Conservation (phyloP, 2,113 vertebrate genomes). For the Neoarius graeffei region DNA sequence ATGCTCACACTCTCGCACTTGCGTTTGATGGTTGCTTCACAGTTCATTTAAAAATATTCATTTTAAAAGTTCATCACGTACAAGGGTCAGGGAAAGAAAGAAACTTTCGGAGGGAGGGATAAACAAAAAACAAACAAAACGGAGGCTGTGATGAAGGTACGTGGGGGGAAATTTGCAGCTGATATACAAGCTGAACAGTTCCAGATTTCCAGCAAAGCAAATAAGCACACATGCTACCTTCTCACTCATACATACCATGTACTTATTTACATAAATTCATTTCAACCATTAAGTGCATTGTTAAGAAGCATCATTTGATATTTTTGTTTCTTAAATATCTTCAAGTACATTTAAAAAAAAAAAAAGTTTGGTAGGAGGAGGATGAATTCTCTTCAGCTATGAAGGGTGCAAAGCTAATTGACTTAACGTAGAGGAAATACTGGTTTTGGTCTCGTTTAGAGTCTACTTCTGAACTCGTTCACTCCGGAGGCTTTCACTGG, state of each 20-base stretch:
- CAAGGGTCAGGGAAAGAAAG: conserved; percentile 39
- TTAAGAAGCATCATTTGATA: conserved; percentile 63
- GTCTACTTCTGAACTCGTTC: conserved; percentile 50
- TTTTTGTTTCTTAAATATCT: conserved; percentile 64
- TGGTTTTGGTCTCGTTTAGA: conserved; percentile 76
- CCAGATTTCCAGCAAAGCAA: conserved; percentile 62
- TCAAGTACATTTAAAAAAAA: conserved; percentile 67
- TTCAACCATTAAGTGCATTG: conserved; percentile 70
- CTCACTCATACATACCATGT: conserved; percentile 65
- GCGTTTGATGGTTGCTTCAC: conserved; percentile 70
- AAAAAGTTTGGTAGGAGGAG: conserved; percentile 62
- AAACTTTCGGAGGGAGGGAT: conserved; percentile 25
- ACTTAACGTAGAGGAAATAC: conserved; percentile 70
- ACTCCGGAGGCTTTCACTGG: conserved; percentile 44
- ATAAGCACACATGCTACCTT: conserved; percentile 74
- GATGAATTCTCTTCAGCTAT: conserved; percentile 64
- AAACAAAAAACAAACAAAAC: conserved; percentile 19
- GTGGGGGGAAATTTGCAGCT: conserved; percentile 48
- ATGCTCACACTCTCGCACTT: conserved; percentile 66
- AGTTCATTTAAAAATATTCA: conserved; percentile 70
- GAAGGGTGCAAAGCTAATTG: conserved; percentile 74
- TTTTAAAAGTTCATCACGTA: conserved; percentile 48
- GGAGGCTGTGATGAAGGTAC: conserved; percentile 44
- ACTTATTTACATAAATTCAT: conserved; percentile 61
- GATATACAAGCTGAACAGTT: conserved; percentile 56